Conservation (phyloP, 2,888 invertebrate genomes). For the Phlogophora meticulosa region DNA sequence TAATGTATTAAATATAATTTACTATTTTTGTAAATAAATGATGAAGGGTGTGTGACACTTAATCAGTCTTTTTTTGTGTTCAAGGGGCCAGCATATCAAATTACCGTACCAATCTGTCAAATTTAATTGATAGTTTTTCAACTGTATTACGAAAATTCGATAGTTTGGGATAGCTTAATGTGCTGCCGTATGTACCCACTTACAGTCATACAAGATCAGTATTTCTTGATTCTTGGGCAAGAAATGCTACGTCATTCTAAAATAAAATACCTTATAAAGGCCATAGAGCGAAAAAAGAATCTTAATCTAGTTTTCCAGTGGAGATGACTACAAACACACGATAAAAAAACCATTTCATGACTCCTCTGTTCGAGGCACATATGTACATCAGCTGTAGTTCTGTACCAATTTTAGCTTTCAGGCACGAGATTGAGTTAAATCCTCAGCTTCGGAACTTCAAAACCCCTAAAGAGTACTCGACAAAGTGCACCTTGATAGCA, state of each 20-base stretch:
- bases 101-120: too few relatives aligned
- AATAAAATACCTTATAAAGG: neutral
- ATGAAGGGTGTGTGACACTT: constrained; percentile 68
- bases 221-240: neutral
- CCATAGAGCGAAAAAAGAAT: neutral
- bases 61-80: constrained; percentile 1
- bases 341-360: neutral
- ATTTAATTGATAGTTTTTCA: too few relatives aligned
- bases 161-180: too few relatives aligned
- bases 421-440: neutral
- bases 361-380: neutral
- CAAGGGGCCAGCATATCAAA: too few relatives aligned
- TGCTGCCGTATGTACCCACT: neutral
- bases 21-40: constrained; percentile 83
- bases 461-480: too few relatives aligned
- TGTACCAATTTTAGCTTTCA: neutral
- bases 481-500: too few relatives aligned
- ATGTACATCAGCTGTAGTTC: too few relatives aligned
- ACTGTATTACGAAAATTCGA: too few relatives aligned
- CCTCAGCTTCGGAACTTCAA: neutral
- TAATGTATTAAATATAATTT: constrained; percentile 62
- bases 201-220: neutral
- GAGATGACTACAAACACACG: neutral
- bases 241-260: neutral
- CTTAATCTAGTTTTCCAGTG: neutral